Evolutionary conservation across 2,797 vertebrate genomes (phyloP).

Genomic region (Hyperoplus lanceolatus): DNA sequence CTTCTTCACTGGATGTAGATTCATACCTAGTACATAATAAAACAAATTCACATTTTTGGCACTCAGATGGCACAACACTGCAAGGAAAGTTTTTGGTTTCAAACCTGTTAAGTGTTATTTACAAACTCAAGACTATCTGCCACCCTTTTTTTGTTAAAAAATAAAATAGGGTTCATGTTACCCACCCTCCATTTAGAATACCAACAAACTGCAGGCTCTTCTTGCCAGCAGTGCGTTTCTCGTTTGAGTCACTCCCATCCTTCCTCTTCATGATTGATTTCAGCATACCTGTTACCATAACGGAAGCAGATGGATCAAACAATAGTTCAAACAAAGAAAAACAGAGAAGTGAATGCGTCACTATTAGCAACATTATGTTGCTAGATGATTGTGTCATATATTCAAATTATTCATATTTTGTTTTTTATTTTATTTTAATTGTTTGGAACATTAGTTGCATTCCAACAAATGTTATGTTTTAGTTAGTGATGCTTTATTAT

Average conservation of each 20-base stretch:
- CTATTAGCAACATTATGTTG: background rate
- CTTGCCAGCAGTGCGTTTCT: conserved; percentile 84
- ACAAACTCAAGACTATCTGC: conserved; percentile 11
- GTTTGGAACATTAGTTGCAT: background rate
- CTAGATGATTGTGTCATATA: background rate
- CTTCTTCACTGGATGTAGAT: conserved; percentile 93
- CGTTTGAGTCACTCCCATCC: conserved; percentile 81
- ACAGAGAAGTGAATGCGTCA: background rate
- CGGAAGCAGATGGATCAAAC: conserved; percentile 12
- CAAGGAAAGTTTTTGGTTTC: conserved; percentile 9
- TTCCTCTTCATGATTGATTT: conserved; percentile 99
- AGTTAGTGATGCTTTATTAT: background rate
- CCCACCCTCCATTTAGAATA: conserved; percentile 95
- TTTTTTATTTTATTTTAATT: background rate
- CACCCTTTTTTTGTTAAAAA: conserved; percentile 45
- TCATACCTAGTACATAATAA: conserved; percentile 87
- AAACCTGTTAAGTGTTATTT: conserved; percentile 29
- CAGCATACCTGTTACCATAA: conserved; percentile 85
- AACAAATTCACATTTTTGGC: background rate
- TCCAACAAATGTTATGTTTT: background rate
- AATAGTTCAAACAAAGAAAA: conserved; percentile 22
- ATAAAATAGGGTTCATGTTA: conserved; percentile 58
- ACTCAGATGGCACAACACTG: background rate
- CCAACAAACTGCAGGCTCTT: conserved; percentile 98
- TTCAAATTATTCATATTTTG: background rate